These are phyloP conservation scores for Acestrorhynchus altus DNA, from an alignment of 2,797 vertebrate species.

Conservation along the genomic window DNA sequence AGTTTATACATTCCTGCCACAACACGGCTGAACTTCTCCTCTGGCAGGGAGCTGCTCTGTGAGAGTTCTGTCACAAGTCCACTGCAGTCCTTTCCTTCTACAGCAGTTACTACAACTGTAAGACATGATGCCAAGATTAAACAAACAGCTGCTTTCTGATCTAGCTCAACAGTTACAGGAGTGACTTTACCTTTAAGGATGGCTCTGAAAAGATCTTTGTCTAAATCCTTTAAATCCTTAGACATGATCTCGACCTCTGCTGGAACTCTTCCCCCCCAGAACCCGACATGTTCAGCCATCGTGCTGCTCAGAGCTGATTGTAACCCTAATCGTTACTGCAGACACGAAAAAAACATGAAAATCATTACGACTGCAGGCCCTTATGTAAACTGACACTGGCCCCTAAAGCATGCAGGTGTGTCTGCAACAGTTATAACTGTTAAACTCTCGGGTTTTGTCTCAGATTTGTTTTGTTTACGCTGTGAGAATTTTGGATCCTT, in stretches of 20 bases:
- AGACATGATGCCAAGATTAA: not conserved
- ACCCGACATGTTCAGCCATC: slow-evolving; percentile 61
- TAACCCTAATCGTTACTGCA: not conserved
- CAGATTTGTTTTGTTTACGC: not conserved
- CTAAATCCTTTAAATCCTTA: slow-evolving; percentile 77
- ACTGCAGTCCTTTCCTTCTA: slow-evolving; percentile 84
- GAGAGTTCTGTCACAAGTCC: slow-evolving; percentile 75
- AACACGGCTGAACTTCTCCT: slow-evolving; percentile 80
- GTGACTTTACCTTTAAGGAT: slow-evolving; percentile 74
- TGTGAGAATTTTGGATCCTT: not conserved
- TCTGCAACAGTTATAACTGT: not conserved
- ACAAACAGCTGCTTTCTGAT: too few relatives aligned
- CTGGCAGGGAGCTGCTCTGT: slow-evolving; percentile 75
- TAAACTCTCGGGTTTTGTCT: not conserved
- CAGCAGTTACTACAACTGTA: slow-evolving; percentile 81
- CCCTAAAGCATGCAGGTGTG: too few relatives aligned
- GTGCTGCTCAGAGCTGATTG: not conserved
- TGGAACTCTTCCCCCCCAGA: slow-evolving; percentile 78
- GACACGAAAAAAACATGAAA: too few relatives aligned
- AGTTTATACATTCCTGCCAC: slow-evolving; percentile 83
- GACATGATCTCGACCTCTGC: slow-evolving; percentile 83
- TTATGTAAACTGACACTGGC: not conserved
- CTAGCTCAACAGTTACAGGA: too few relatives aligned
- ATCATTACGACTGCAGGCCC: too few relatives aligned
- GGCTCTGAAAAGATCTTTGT: slow-evolving; percentile 80